Evolutionary conservation across 2,888 invertebrate species (phyloP).

Genomic region (Leptinotarsa juncta): DNA sequence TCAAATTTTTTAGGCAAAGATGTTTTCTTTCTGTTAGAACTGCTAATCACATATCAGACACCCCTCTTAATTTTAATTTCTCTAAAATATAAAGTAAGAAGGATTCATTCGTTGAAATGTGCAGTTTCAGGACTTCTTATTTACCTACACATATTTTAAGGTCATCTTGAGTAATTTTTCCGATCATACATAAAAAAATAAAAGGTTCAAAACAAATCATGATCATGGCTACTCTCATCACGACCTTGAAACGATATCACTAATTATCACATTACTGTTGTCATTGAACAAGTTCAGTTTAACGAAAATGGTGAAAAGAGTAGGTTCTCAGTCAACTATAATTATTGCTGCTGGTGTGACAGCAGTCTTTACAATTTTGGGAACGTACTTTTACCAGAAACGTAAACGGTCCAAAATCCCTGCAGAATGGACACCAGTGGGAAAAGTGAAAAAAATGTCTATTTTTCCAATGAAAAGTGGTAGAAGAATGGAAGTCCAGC

Average conservation of each 20-base stretch:
- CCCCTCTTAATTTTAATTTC: too few relatives aligned
- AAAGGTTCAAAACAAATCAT: too few relatives aligned
- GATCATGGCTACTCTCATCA: too few relatives aligned
- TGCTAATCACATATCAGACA: too few relatives aligned
- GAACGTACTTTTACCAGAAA: conserved; percentile 36
- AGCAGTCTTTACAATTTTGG: conserved; percentile 26
- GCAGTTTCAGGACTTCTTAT: too few relatives aligned
- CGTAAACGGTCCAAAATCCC: conserved; percentile 44
- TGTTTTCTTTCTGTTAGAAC: too few relatives aligned
- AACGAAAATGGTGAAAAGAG: conserved; percentile 1
- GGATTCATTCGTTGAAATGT: too few relatives aligned
- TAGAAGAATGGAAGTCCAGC: conserved; percentile 40
- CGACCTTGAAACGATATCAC: not conserved
- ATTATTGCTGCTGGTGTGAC: conserved; percentile 14
- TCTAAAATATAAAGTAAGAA: too few relatives aligned
- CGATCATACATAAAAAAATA: too few relatives aligned
- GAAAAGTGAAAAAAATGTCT: conserved; percentile 46
- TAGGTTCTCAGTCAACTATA: not conserved
- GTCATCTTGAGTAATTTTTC: too few relatives aligned
- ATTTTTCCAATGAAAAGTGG: conserved; percentile 55
- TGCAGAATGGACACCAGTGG: conserved; percentile 50
- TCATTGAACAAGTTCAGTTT: not conserved
- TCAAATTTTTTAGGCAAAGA: too few relatives aligned
- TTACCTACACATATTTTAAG: too few relatives aligned
- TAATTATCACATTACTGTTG: not conserved